A percentile compares a stretch with the other conserved stretches of the same genome.
Conservation (phyloP, 2,797 vertebrate genomes). For the Acipenser oxyrinchus region DNA sequence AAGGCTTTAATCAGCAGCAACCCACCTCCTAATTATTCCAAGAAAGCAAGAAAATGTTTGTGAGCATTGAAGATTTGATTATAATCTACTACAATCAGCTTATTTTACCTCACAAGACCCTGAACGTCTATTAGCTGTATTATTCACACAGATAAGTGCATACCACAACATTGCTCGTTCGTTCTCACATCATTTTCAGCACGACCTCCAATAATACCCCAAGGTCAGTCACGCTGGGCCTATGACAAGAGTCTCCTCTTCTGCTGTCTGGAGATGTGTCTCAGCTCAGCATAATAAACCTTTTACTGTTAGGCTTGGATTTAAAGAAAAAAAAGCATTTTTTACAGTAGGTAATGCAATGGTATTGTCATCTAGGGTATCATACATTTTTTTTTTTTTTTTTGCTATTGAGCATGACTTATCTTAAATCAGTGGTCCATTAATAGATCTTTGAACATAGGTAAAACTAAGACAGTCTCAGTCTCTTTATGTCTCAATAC, state of each 20-base stretch:
- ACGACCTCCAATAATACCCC: not conserved
- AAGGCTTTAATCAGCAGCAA: conserved; percentile 49
- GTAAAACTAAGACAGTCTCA: too few relatives aligned
- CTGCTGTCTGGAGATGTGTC: not conserved
- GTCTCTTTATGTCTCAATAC: too few relatives aligned
- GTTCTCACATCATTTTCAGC: too few relatives aligned
- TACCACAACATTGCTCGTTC: not conserved
- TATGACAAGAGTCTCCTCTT: not conserved
- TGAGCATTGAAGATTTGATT: not conserved
- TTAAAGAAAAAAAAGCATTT: too few relatives aligned
- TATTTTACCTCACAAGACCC: not conserved
- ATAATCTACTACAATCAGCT: not conserved
- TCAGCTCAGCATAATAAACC: not conserved
- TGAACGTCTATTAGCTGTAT: not conserved
- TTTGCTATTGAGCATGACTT: too few relatives aligned
- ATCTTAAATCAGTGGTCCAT: too few relatives aligned
- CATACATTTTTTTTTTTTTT: too few relatives aligned
- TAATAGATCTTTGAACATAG: too few relatives aligned
- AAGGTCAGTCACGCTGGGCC: not conserved
- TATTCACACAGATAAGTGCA: not conserved
- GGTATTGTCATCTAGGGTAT: too few relatives aligned
- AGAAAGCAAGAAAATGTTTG: not conserved
- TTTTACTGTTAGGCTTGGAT: not conserved
- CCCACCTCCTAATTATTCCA: conserved; percentile 37
- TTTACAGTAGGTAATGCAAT: too few relatives aligned